Conservation (phyloP, 2,888 invertebrate species). For the Lasioglossum lativentre region DNA sequence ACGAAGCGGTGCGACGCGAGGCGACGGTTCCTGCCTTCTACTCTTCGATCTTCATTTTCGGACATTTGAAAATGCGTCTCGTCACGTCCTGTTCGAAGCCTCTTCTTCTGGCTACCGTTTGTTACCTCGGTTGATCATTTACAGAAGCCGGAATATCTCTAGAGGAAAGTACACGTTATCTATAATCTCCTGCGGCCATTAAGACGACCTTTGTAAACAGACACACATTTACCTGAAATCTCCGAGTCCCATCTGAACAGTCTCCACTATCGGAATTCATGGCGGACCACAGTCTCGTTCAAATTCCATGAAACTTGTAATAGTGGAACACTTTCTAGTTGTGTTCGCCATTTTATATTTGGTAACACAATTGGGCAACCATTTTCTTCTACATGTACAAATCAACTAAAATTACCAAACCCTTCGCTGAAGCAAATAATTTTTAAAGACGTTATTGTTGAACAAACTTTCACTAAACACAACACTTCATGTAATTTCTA, state of each 20-base stretch:
- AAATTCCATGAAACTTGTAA: background rate
- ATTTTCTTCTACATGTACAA: background rate
- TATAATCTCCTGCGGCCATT: slow-evolving; percentile 1
- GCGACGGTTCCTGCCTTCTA: slow-evolving; percentile 49
- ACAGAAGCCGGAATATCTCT: slow-evolving; percentile 19
- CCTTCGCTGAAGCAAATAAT: too few species aligned
- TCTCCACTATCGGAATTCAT: background rate
- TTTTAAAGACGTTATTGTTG: too few species aligned
- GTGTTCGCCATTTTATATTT: background rate
- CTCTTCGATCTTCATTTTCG: slow-evolving; percentile 62
- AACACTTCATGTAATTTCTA: too few species aligned
- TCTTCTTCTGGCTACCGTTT: slow-evolving; percentile 50
- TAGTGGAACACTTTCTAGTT: background rate
- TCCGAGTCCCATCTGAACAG: slow-evolving; percentile 21
- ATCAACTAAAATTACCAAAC: background rate
- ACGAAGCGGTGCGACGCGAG: slow-evolving; percentile 41
- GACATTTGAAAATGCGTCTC: slow-evolving; percentile 72
- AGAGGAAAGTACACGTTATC: slow-evolving; percentile 31
- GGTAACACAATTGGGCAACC: background rate
- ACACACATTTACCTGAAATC: slow-evolving; percentile 38
- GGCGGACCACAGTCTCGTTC: background rate
- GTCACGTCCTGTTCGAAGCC: slow-evolving; percentile 76
- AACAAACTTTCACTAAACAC: too few species aligned
- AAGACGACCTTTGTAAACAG: slow-evolving; percentile 34
- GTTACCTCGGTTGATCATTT: slow-evolving; percentile 33